These are phyloP conservation scores for Perdita meconis DNA, from an alignment of 2,888 invertebrate genomes.

Conservation along the genomic window DNA sequence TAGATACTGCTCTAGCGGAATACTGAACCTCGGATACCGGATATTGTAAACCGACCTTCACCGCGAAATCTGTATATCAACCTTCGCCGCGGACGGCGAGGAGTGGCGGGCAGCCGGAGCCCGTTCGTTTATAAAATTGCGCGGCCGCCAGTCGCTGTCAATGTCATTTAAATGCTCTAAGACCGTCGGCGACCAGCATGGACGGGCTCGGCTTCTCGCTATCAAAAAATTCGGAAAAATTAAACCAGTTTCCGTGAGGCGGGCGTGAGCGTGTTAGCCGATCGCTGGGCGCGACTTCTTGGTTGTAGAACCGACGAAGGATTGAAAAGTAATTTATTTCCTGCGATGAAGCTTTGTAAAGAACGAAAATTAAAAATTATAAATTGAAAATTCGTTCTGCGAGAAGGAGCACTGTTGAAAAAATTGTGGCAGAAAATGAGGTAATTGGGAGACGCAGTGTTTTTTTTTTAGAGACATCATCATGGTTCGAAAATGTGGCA, in stretches of 20 bases:
- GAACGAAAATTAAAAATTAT: not conserved
- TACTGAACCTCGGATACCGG: conserved; percentile 60
- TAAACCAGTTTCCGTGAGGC: conserved; percentile 28
- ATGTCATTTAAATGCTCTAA: conserved; percentile 41
- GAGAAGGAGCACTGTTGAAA: not conserved
- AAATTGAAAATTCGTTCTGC: conserved; percentile 1
- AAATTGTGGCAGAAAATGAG: not conserved
- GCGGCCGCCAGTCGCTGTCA: conserved; percentile 38
- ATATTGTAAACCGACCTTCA: conserved; percentile 67
- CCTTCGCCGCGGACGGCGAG: conserved; percentile 49
- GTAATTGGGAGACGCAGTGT: conserved; percentile 7
- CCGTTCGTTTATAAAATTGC: conserved; percentile 38
- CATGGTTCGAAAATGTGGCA: not conserved
- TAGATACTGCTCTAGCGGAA: conserved; percentile 48
- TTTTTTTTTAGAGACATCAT: not conserved
- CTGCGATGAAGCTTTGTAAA: not conserved
- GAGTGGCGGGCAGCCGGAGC: not conserved
- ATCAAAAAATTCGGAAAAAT: conserved; percentile 35
- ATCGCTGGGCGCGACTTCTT: conserved; percentile 2
- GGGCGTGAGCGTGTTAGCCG: conserved; percentile 17
- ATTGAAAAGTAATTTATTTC: conserved; percentile 5
- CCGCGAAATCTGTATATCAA: conserved; percentile 65
- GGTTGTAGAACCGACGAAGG: conserved; percentile 5
- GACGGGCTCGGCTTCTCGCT: conserved; percentile 21
- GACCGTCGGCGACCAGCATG: not conserved